These are phyloP conservation scores for Lanius collurio DNA, from an alignment of 2,113 vertebrate species.

Conservation along the genomic window DNA sequence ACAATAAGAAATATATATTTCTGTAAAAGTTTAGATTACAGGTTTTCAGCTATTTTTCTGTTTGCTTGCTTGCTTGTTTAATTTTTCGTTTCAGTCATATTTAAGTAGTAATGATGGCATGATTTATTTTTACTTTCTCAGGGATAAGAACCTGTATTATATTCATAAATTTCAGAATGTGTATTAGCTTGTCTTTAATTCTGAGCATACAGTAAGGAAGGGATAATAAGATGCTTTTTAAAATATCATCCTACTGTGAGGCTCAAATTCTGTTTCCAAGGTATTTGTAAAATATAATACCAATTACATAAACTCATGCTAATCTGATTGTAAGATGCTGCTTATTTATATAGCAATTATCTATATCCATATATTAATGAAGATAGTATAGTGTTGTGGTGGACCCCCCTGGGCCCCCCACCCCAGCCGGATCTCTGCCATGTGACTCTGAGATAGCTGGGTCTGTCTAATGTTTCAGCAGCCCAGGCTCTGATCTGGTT, in stretches of 20 bases:
- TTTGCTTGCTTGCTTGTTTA: not conserved
- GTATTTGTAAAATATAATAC: not conserved
- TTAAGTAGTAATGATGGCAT: not conserved
- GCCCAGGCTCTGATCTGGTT: too few species aligned
- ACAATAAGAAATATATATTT: not conserved
- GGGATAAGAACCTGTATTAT: not conserved
- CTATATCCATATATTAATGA: not conserved
- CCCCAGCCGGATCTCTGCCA: too few species aligned
- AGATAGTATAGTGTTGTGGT: not conserved
- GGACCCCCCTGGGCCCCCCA: too few species aligned
- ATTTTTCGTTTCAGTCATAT: not conserved
- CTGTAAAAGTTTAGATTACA: not conserved
- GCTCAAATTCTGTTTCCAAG: not conserved
- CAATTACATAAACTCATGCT: not conserved
- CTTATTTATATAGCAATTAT: slow-evolving; percentile 42
- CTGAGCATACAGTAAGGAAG: not conserved
- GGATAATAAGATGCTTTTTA: not conserved
- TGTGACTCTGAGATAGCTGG: too few species aligned
- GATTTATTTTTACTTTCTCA: not conserved
- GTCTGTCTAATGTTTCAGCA: too few species aligned
- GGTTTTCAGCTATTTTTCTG: not conserved
- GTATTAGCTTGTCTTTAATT: not conserved
- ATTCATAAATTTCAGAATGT: not conserved
- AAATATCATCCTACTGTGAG: not conserved
- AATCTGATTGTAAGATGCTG: not conserved